A percentile compares a stretch with the other conserved stretches of the same genome.
Evolutionary conservation across 2,888 invertebrate genomes (phyloP).

Genomic region (Bimastos eiseni): DNA sequence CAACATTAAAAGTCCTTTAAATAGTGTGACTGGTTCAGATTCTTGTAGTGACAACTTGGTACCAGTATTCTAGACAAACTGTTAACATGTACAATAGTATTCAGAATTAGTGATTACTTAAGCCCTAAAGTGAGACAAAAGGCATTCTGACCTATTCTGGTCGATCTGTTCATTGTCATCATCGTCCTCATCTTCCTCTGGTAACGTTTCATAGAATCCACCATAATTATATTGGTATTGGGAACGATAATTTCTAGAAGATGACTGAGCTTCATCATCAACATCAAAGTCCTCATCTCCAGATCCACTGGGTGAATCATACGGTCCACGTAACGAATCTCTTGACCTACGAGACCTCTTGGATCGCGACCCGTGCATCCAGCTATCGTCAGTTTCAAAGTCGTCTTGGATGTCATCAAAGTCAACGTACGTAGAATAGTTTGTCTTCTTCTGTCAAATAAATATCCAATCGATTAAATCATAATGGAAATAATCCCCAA

Average conservation of each 20-base stretch:
- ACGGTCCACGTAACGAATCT: constrained; percentile 6
- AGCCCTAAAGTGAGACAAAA: background rate
- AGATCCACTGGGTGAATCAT: constrained; percentile 18
- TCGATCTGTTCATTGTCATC: constrained; percentile 18
- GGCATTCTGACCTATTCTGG: background rate
- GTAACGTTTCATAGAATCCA: background rate
- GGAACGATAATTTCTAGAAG: constrained; percentile 20
- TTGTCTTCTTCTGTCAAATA: background rate
- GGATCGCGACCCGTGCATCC: background rate
- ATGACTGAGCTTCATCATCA: background rate
- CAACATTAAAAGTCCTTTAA: background rate
- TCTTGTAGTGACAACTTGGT: background rate
- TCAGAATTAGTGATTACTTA: background rate
- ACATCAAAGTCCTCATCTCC: constrained; percentile 18
- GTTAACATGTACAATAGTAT: background rate
- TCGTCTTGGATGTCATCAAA: constrained; percentile 22
- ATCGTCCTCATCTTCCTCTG: constrained; percentile 18
- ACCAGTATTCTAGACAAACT: background rate
- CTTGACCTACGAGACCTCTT: constrained; percentile 7
- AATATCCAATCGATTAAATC: background rate
- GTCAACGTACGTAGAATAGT: constrained; percentile 16
- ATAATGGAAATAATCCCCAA: background rate
- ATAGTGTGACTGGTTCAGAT: background rate
- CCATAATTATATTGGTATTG: background rate
- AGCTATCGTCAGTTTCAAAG: background rate